These are phyloP conservation scores for Acanthurus lineatus DNA, from an alignment of 2,797 vertebrate species.

Conservation along the genomic window DNA sequence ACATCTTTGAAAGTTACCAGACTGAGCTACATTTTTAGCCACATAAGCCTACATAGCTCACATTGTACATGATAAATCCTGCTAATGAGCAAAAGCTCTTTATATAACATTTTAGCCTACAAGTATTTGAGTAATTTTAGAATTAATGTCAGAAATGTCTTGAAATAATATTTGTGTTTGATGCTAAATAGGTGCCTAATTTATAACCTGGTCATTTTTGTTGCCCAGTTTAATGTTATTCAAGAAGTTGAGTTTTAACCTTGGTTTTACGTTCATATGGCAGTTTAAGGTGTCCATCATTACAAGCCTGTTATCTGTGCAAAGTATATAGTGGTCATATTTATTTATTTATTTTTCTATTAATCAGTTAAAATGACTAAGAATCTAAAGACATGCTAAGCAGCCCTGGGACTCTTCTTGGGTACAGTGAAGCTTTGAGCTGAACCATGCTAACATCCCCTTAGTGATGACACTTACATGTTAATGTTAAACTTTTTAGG, in stretches of 20 bases:
- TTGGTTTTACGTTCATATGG: too few relatives aligned
- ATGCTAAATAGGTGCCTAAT: neutral
- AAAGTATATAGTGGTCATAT: too few relatives aligned
- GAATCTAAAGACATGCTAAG: too few relatives aligned
- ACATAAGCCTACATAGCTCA: conserved; percentile 33
- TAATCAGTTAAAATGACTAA: neutral
- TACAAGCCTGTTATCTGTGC: too few relatives aligned
- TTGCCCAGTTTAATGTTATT: too few relatives aligned
- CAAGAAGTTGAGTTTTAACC: neutral
- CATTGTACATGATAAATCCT: conserved; percentile 47
- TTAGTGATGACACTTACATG: neutral
- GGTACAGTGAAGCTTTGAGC: neutral
- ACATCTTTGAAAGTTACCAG: conserved; percentile 47
- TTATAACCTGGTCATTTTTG: neutral
- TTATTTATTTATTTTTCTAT: too few relatives aligned
- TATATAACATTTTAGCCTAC: neutral
- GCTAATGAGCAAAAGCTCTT: conserved; percentile 43
- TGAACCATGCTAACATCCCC: neutral
- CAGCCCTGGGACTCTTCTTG: too few relatives aligned
- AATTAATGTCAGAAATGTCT: conserved; percentile 18
- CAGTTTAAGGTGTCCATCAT: neutral
- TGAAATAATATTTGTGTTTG: conserved; percentile 11
- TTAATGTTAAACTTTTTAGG: neutral
- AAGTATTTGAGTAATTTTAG: conserved; percentile 27
- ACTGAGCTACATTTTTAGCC: conserved; percentile 41